Evolutionary conservation across 2,888 invertebrate genomes (phyloP), one percentile per base, ranked within the genome.

Genomic region (Catocala sponsa): DNA sequence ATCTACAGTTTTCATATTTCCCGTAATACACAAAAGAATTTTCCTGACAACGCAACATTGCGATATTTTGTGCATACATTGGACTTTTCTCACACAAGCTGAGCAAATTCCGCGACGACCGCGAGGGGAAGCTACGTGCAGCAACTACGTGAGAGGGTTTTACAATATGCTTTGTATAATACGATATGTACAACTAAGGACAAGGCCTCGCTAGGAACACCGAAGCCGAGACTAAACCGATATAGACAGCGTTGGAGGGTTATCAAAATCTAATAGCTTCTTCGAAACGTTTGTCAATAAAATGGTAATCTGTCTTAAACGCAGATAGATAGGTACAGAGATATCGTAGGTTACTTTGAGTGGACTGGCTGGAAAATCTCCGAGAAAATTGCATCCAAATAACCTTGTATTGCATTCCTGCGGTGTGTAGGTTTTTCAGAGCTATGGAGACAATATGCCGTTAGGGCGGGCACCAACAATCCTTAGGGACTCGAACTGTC

Each of bases 1-100:
- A 9, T 38, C 6, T 7, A 38, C 35, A 38, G 1, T 4, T 49
- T n/a, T 49, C n/a, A 0, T 25, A 33, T 2, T 12, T 47, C 10
- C 12, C 7, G 5, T 13, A 46, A 13, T 11, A 11, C 5, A n/a
- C 42, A 11, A 42, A 11, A 42, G 44, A 44, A 13, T n/a, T n/a
- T 44, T 44, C 44, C 7, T 12, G 6, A 44, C 44, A 44, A 12
- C 44, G 13, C 13, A 44, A 44, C 11, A 0, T 49, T 12, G 33
- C 44, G 44, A 44, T 12, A 53, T 52, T 12, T 25, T 44, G 44
- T 53, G 43, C 53, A 53, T 53, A 50, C n/a, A 44, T 43, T 33
- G 32, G 44, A 11, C 11, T 43, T 52, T 53, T 53, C 33, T 53
- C 44, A 44, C 44, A 44, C 9, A 42, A 52, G 42, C 33, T 53